Base-by-base conservation (phyloP, 2,888 invertebrate genomes). In the Philhelius pedissequus region DNA sequence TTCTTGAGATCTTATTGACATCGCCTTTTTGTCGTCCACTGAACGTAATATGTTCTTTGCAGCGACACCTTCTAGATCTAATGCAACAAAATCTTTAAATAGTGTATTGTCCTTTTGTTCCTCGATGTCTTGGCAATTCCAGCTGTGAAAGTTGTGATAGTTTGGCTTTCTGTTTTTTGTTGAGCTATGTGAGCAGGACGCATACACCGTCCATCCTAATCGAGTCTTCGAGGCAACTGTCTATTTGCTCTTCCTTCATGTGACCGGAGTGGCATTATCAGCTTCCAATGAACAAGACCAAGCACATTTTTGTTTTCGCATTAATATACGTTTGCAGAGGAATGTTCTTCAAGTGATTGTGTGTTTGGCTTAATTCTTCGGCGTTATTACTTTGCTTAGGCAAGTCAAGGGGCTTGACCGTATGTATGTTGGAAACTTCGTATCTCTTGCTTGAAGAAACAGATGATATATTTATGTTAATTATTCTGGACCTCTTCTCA, bases 41-140 rank as follows among this genome's bases (percentile, higher is more conserved):
- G 54, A 69, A 8, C 40, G 68, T 13, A 52, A 5, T 7, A 18
- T 25, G n/a, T 48, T 66, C 1, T 38, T 35, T 13, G 13, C 20
- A 5, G 7, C 35, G n/a, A 38, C 3, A 3, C 38, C 60, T 11
- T 35, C 22, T n/a, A 30, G 52, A 5, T 73, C 60, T 13, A 62
- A 22, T 18, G 71, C 18, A 13, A 73, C 27, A 4, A 58, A 73
- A 11, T 73, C 18, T 9, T 50, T 73, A 35, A 73, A 60, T 8
- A n/a, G 32, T 30, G 50, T 11, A 11, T 13, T 60, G 8, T 60
- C 6, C 22, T 62, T 25, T 8, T 50, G n/a, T 8, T 71, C 38
- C 60, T 71, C 60, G 7, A 8, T 1, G 35, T 35, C 6, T 2
- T 27, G 52, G 11, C 68, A 68, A 27, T 71, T 27, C n/a, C 60